phyloP scores from a whole-genome alignment of 2,113 vertebrate genomes.

The Camelus dromedarius region DNA sequence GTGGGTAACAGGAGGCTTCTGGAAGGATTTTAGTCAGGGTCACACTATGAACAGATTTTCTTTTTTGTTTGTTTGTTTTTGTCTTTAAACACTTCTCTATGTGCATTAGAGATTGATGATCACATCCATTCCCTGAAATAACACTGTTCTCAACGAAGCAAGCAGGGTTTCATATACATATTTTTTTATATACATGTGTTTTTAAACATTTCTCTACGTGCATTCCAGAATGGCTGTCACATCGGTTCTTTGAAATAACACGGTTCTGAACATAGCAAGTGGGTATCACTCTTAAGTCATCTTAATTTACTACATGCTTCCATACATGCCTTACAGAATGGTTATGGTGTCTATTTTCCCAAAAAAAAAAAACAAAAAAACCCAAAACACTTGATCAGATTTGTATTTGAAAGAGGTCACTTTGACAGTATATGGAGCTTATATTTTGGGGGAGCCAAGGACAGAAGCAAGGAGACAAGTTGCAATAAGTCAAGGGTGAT shows the following conservation, averaged over 20 bases:
- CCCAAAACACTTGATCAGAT: neutral
- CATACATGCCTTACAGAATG: neutral
- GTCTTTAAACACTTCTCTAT: neutral
- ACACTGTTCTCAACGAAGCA: neutral
- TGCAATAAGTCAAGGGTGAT: neutral
- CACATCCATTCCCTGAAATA: neutral
- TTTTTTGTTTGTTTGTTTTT: neutral
- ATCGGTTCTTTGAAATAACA: neutral
- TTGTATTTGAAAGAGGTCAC: neutral
- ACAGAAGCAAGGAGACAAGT: neutral
- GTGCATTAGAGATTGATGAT: neutral
- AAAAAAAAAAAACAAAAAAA: neutral
- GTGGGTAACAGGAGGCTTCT: neutral
- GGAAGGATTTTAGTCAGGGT: neutral
- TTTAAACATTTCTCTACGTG: neutral
- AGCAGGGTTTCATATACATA: neutral
- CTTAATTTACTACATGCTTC: neutral
- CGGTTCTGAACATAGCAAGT: neutral
- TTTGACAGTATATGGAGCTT: neutral
- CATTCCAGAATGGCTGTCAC: neutral
- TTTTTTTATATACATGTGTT: neutral
- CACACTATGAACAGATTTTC: neutral
- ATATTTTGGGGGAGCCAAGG: neutral
- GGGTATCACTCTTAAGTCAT: neutral
- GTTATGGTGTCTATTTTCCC: neutral